Evolutionary conservation across 2,888 invertebrate species (phyloP).

Genomic region (Globia sparganii): DNA sequence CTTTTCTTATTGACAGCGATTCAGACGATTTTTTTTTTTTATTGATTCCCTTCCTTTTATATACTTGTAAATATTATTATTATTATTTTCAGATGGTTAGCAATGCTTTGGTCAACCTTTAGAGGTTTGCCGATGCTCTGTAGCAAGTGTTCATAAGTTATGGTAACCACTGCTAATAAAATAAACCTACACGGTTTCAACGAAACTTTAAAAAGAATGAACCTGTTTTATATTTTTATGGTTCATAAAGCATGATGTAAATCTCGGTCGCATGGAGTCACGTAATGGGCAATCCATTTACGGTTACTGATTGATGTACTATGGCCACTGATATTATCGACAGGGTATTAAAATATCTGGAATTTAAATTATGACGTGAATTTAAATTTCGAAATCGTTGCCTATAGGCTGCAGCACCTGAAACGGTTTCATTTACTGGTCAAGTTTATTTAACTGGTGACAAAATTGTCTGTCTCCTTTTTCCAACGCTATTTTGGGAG

Average conservation of each 20-base stretch:
- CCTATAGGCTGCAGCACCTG: not conserved
- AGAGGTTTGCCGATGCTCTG: not conserved
- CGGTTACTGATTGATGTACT: conserved; percentile 53
- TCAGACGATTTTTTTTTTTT: too few species aligned
- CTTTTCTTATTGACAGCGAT: too few species aligned
- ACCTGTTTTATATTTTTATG: conserved; percentile 27
- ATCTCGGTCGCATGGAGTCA: conserved; percentile 32
- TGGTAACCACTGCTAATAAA: too few species aligned
- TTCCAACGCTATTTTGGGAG: too few species aligned
- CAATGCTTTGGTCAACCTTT: not conserved
- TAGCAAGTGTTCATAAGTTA: not conserved
- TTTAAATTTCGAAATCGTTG: not conserved
- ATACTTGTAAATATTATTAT: too few species aligned
- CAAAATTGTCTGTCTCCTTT: not conserved
- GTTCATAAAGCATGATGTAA: conserved; percentile 25
- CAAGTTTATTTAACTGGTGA: not conserved
- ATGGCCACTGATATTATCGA: conserved; percentile 50
- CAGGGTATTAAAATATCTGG: conserved; percentile 38
- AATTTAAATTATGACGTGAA: conserved; percentile 15
- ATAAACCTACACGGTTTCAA: too few species aligned
- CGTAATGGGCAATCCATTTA: conserved; percentile 57
- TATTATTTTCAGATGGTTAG: too few species aligned
- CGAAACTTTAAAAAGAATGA: conserved; percentile 18
- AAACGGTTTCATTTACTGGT: not conserved
- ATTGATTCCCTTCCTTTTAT: too few species aligned